Evolutionary conservation across 2,888 invertebrate genomes (phyloP), one percentile per base, ranked within the genome.

Genomic region (Argyra leucocephala): DNA sequence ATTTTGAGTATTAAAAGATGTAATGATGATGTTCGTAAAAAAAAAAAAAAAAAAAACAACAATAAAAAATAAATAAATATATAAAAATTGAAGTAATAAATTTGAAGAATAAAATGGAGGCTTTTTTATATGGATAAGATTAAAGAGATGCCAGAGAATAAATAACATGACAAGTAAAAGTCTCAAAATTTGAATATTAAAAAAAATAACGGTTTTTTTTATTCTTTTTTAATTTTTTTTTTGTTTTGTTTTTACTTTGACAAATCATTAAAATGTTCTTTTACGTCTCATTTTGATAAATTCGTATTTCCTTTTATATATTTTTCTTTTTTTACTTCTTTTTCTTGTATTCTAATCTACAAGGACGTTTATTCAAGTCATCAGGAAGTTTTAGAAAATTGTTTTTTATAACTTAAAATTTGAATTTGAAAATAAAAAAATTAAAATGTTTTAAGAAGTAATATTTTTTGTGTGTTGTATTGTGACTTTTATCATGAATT

Each of bases 1-100:
- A 48, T 48, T n/a, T 48, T 48, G 48, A 48, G 48, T 48, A 48
- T 48, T 48, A 48, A 48, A 48, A 48, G 48, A 48, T 48, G 18
- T 18, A 48, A 48, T 48, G 48, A 48, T 48, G 48, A 48, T 48
- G 48, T 48, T 31, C 7, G 4, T 12, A 48, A 48, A 37, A 37
- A 37, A 37, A 18, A 48, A 15, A 31, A 31, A 31, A 4, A 31
- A 31, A 7, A 7, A 26, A 26, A 26, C 26, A 26, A 26, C 31
- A 31, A 31, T 10, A 31, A 31, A 6, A 31, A 31, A 31, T 10
- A 31, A 31, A 1, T 12, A 48, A 48, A 48, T 48, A 15, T 18
- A 15, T 48, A 18, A 48, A 48, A 18, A 48, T 31, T 7, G 10
- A 31, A 31, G 31, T 31, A 31, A 9, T 48, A 2, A 48, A 48